These are phyloP conservation scores for Nebria salina DNA, from an alignment of 2,888 invertebrate species.

Conservation along the genomic window DNA sequence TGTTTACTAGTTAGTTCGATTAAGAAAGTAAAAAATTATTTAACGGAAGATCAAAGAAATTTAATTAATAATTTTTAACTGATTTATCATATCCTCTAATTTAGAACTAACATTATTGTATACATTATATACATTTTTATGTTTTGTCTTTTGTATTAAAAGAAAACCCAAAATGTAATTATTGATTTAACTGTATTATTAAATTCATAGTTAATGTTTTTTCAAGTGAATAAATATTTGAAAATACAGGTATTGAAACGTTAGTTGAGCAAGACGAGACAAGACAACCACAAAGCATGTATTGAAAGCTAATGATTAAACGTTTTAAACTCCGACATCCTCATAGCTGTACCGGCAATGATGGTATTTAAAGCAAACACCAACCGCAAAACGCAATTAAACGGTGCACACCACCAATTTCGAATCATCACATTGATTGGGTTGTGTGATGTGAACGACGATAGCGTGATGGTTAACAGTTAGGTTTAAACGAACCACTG, in stretches of 20 bases:
- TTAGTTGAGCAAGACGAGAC: not conserved
- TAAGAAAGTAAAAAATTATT: no score
- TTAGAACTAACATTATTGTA: no score
- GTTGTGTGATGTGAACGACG: conserved; percentile 22
- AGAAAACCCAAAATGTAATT: no score
- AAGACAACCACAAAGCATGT: not conserved
- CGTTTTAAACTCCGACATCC: not conserved
- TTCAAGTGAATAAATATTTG: not conserved
- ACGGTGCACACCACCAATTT: conserved; percentile 2
- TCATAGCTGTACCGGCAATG: not conserved
- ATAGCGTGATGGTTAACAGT: conserved; percentile 14
- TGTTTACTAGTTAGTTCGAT: no score
- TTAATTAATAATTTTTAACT: no score
- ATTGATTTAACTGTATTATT: no score
- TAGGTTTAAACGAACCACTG: not conserved
- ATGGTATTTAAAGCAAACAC: conserved; percentile 9
- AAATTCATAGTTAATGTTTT: no score
- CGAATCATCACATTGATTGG: not conserved
- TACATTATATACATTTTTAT: no score
- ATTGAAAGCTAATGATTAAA: not conserved
- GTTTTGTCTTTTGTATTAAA: no score
- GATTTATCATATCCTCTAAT: no score
- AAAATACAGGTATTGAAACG: not conserved
- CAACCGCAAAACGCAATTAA: conserved; percentile 7
- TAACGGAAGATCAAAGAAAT: no score